These are phyloP conservation scores for Sebastes vulpes DNA, from an alignment of 2,797 vertebrate species.

Conservation along the genomic window DNA sequence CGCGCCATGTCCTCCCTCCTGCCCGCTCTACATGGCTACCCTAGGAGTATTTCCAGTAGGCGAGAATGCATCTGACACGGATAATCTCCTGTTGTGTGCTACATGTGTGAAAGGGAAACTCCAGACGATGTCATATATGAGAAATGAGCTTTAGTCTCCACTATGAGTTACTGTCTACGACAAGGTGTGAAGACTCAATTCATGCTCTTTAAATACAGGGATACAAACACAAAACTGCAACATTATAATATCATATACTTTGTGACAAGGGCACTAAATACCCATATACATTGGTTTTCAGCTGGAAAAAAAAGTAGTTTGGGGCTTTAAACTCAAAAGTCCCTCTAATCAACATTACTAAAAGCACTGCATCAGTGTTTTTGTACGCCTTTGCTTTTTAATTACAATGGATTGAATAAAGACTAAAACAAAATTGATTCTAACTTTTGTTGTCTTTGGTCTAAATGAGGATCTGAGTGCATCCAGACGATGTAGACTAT, in stretches of 20 bases:
- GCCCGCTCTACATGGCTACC: too few species aligned
- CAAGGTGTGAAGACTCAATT: constrained; percentile 4
- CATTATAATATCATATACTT: too few species aligned
- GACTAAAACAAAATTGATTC: background rate
- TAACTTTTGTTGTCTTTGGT: background rate
- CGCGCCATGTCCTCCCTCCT: too few species aligned
- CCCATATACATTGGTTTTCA: too few species aligned
- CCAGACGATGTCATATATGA: too few species aligned
- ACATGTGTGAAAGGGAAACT: too few species aligned
- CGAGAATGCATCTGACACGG: too few species aligned
- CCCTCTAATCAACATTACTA: background rate
- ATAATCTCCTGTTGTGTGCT: too few species aligned
- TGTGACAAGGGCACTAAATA: too few species aligned
- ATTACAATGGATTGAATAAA: background rate
- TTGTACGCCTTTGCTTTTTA: background rate
- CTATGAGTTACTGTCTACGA: background rate
- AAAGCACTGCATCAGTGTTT: background rate
- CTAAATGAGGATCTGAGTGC: background rate
- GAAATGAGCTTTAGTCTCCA: background rate
- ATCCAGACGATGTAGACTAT: background rate
- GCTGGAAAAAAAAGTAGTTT: too few species aligned
- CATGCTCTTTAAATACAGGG: background rate
- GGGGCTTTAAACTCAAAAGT: background rate
- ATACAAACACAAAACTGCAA: too few species aligned
- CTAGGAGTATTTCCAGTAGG: too few species aligned